A percentile compares a stretch with the other conserved stretches of the same genome.
phyloP scores from a whole-genome alignment of 2,113 vertebrate genomes.

The Tyto alba region DNA sequence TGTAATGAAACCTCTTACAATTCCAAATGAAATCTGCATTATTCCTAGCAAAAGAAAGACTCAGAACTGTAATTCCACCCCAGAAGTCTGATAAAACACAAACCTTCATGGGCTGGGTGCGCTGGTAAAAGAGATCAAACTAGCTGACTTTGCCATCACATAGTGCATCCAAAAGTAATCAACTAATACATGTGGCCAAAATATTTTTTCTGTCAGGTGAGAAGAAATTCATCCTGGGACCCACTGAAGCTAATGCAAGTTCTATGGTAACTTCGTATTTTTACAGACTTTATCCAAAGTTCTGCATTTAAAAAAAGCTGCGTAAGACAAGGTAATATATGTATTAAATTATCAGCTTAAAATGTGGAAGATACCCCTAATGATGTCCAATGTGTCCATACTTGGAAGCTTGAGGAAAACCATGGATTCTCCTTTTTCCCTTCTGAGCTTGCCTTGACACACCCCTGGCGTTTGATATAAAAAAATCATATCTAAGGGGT shows the following conservation, averaged over 20 bases:
- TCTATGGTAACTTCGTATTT: background rate
- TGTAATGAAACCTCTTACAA: background rate
- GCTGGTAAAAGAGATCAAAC: background rate
- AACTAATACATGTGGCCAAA: background rate
- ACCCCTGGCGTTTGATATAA: background rate
- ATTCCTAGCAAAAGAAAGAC: background rate
- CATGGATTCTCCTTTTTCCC: background rate
- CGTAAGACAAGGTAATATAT: background rate
- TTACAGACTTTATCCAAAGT: background rate
- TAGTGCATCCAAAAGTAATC: rapidly evolving
- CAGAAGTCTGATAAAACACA: background rate
- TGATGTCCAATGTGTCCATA: rapidly evolving
- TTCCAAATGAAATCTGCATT: background rate
- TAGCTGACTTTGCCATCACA: background rate
- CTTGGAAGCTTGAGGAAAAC: background rate
- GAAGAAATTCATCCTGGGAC: background rate
- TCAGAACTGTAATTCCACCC: background rate
- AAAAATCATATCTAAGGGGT: background rate
- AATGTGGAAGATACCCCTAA: background rate
- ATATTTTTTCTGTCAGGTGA: background rate
- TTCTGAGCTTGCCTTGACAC: background rate
- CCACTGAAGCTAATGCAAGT: background rate
- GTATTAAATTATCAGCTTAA: background rate
- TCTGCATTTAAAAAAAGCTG: background rate
- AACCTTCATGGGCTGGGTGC: background rate